Evolutionary conservation across 2,797 vertebrate genomes (phyloP), one percentile per base, ranked within the genome.

Genomic region (Eidolon dupreanum): DNA sequence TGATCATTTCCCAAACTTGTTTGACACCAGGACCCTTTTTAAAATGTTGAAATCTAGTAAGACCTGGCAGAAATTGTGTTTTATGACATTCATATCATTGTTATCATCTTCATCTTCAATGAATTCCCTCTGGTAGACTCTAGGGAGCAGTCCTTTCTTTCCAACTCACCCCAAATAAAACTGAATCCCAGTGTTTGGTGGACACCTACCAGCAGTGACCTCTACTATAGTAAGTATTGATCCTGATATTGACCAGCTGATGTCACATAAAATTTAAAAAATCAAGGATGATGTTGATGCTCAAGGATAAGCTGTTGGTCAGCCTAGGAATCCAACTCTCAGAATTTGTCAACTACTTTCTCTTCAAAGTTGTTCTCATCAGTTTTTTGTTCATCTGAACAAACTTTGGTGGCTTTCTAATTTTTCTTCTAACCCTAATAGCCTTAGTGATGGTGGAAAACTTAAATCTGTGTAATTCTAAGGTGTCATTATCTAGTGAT

Each of bases 371-470:
- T 92, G 16, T 55, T 89, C 41, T 94, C 19, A 26, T 81, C 51
- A 89, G 36, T 78, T 83, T 46, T 78, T 92, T 94, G 63, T 96
- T 92, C 73, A 96, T 78, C 41, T 96, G 61, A 95, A 94, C 51
- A 93, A 89, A 78, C n/a, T 93, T 86, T 38, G 22, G 5, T 70
- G 78, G 26, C 3, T 74, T 93, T 82, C 33, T 95, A 22, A 83
- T 84, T 96, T 77, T 89, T 95, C 57, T 93, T 63, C 61, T 53
- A 22, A 91, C 24, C 43, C 17, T 41, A 87, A n/a, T 15, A 94
- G 36, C 51, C 55, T 93, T 89, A 97, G 28, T 46, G 59, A 90
- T 85, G 53, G 41, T 53, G n/a, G 38, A 43, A 93, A 86, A 78
- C 6, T 90, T 71, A 3, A 53, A n/a, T 22, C 12, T 59, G 74